Percentiles rank a stretch among this genome's conserved stretches.
phyloP scores from a whole-genome alignment of 2,113 vertebrate species.

The Amphiprion percula region DNA sequence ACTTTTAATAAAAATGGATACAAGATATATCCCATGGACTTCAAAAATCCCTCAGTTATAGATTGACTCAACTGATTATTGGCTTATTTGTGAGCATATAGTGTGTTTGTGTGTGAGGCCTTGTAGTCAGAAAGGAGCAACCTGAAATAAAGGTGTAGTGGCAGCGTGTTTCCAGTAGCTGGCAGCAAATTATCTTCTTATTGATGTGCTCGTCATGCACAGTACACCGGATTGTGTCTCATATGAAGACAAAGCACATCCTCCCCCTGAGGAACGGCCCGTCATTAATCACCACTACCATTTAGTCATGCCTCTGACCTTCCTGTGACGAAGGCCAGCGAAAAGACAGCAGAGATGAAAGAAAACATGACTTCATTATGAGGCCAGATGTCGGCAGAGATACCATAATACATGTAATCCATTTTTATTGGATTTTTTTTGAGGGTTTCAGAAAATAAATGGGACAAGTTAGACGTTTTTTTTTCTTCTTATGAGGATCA shows the following conservation, averaged over 20 bases:
- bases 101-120: not conserved
- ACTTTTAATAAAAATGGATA: not conserved
- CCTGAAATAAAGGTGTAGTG: slow-evolving; percentile 22
- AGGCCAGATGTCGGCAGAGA: not conserved
- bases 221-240: not conserved
- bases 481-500: too few species aligned
- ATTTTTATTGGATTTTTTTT: too few species aligned
- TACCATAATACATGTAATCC: too few species aligned
- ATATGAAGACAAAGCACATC: not conserved
- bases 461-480: too few species aligned
- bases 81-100: not conserved
- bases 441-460: too few species aligned
- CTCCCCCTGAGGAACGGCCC: not conserved
- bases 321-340: not conserved
- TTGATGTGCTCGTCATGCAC: not conserved
- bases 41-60: too few species aligned
- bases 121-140: not conserved
- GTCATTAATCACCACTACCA: not conserved
- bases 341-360: not conserved
- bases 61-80: not conserved
- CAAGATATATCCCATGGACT: too few species aligned
- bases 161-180: slow-evolving; percentile 23
- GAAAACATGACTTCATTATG: not conserved
- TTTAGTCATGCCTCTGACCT: not conserved
- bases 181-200: slow-evolving; percentile 56